Evolutionary conservation across 2,797 vertebrate species (phyloP).

Genomic region (Arrhamphus sclerolepis): DNA sequence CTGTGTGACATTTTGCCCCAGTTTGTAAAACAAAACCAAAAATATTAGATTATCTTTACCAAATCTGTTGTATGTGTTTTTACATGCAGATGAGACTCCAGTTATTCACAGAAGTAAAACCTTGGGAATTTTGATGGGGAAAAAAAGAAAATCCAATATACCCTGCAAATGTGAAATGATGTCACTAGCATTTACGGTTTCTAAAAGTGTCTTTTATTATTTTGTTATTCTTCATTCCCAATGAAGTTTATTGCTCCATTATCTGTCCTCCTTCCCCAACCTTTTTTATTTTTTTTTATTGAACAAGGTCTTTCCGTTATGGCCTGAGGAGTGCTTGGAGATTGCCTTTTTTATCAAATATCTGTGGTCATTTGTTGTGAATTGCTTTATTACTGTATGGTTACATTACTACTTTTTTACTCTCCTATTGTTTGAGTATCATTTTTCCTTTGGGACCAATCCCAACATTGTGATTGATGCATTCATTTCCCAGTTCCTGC

Average conservation of each 20-base stretch:
- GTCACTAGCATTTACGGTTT: constrained; percentile 48
- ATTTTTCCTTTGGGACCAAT: constrained; percentile 67
- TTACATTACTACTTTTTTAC: constrained; percentile 35
- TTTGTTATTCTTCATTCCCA: constrained; percentile 29
- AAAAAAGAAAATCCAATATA: constrained; percentile 20
- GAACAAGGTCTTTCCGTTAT: constrained; percentile 47
- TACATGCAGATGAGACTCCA: no score
- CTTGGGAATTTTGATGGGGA: constrained; percentile 5
- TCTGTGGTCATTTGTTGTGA: constrained; percentile 50
- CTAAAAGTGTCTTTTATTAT: constrained; percentile 46
- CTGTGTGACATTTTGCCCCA: no score
- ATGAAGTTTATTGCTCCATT: constrained; percentile 45
- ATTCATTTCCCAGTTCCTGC: constrained; percentile 58
- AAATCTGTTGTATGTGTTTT: no score
- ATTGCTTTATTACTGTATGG: constrained; percentile 47
- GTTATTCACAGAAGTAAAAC: neutral
- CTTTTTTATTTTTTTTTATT: constrained; percentile 15
- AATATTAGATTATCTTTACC: no score
- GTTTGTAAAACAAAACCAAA: no score
- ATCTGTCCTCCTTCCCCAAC: neutral
- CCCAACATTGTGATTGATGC: constrained; percentile 67
- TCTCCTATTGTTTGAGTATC: constrained; percentile 37
- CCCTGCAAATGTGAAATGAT: constrained; percentile 31
- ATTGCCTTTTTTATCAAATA: constrained; percentile 56
- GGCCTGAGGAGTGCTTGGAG: constrained; percentile 45